Percentiles rank a stretch among this genome's conserved stretches.
Evolutionary conservation across 2,888 invertebrate species (phyloP).

Genomic region (Allophyes oxyacanthae): DNA sequence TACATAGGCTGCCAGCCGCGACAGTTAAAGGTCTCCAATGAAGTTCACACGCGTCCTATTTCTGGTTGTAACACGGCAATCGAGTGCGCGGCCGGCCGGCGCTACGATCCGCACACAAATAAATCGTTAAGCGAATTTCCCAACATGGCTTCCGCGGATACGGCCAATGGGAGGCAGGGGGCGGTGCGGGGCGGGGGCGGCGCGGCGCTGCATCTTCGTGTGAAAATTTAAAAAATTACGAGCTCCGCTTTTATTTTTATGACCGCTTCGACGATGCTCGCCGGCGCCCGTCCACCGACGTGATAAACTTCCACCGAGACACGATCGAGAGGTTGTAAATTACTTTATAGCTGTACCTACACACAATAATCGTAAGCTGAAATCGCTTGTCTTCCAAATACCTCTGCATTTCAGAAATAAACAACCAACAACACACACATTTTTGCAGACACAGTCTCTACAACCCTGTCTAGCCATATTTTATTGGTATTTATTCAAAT

Average conservation of each 20-base stretch:
- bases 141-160: constrained; percentile 83
- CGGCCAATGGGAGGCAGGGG: constrained; percentile 71
- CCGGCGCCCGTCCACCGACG: constrained; percentile 53
- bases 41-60: constrained; percentile 69
- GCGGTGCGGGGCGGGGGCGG: constrained; percentile 66
- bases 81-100: constrained; percentile 65
- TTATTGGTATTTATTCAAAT: constrained; percentile 20
- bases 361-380: constrained; percentile 43
- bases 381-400: constrained; percentile 14
- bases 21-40: constrained; percentile 65
- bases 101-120: constrained; percentile 78
- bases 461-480: constrained; percentile 4
- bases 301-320: constrained; percentile 64
- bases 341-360: constrained; percentile 48
- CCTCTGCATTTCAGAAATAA: not conserved
- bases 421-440: not conserved
- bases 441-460: not conserved
- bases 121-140: constrained; percentile 84
- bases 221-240: constrained; percentile 79
- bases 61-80: constrained; percentile 68
- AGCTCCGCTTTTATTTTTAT: constrained; percentile 72
- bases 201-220: constrained; percentile 72
- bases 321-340: constrained; percentile 64
- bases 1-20: constrained; percentile 55
- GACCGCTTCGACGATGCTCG: constrained; percentile 67